Percentiles rank a stretch among this genome's conserved stretches.
Evolutionary conservation across 2,113 vertebrate genomes (phyloP).

Genomic region (Balaeniceps rex): DNA sequence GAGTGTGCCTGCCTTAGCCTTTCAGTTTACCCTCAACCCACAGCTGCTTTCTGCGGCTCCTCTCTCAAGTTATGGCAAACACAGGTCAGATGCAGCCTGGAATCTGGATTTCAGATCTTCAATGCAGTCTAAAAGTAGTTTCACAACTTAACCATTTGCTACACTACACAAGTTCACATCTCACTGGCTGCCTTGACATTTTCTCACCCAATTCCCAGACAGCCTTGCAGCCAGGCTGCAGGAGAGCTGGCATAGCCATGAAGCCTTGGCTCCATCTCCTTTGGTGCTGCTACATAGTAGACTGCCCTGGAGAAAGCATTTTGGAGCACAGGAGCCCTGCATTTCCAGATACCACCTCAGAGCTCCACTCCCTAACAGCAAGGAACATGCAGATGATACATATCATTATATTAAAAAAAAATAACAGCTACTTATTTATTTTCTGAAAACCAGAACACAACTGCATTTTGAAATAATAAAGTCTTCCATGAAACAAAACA

Average conservation of each 20-base stretch:
- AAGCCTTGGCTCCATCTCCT: not conserved
- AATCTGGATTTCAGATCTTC: not conserved
- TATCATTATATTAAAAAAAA: not conserved
- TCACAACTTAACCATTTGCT: not conserved
- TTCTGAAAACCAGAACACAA: not conserved
- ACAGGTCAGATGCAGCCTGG: not conserved
- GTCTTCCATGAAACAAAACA: not conserved
- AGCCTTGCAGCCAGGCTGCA: not conserved
- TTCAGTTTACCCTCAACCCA: not conserved
- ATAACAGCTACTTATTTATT: not conserved
- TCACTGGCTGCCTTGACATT: not conserved
- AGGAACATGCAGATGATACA: not conserved
- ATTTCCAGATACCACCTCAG: not conserved
- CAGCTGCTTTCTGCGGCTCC: not conserved
- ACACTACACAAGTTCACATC: not conserved
- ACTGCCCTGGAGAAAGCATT: not conserved
- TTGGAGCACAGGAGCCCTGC: not conserved
- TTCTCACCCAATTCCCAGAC: not conserved
- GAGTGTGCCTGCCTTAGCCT: not conserved
- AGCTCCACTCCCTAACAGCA: not conserved
- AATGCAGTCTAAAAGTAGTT: not conserved
- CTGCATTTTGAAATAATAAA: not conserved
- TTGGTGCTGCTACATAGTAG: not conserved
- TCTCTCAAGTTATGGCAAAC: not conserved
- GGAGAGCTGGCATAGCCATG: not conserved